These are phyloP conservation scores for Centropristis striata DNA, from an alignment of 2,113 vertebrate genomes.

Conservation along the genomic window DNA sequence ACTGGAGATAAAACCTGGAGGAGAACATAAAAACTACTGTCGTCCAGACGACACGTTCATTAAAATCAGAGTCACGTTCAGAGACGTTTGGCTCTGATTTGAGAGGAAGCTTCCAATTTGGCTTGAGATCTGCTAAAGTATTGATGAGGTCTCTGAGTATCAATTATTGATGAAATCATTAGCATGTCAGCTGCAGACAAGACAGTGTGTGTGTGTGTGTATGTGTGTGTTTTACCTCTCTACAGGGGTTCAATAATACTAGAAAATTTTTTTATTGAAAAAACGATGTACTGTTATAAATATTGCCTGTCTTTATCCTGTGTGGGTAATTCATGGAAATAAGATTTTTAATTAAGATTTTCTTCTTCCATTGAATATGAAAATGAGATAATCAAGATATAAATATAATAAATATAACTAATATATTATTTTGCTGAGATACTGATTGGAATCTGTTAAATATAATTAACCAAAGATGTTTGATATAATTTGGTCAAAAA, in stretches of 20 bases:
- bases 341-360: no score
- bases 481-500: no score
- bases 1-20: neutral
- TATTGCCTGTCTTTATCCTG: neutral
- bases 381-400: no score
- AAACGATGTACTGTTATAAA: neutral
- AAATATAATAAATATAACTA: no score
- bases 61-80: neutral
- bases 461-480: no score
- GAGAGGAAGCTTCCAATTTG: constrained; percentile 43
- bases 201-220: neutral
- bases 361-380: no score
- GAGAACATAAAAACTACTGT: neutral
- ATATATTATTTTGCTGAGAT: no score
- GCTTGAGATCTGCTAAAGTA: constrained; percentile 51
- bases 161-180: constrained; percentile 69
- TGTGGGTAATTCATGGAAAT: neutral
- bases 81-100: constrained; percentile 3
- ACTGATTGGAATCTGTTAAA: no score
- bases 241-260: neutral
- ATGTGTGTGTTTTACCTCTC: neutral
- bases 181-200: constrained; percentile 54
- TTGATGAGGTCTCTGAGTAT: constrained; percentile 62
- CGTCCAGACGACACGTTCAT: neutral
- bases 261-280: neutral